Evolutionary conservation across 2,888 invertebrate species (phyloP), one percentile per base, ranked within the genome.

Genomic region (Drosophila gaucha): DNA sequence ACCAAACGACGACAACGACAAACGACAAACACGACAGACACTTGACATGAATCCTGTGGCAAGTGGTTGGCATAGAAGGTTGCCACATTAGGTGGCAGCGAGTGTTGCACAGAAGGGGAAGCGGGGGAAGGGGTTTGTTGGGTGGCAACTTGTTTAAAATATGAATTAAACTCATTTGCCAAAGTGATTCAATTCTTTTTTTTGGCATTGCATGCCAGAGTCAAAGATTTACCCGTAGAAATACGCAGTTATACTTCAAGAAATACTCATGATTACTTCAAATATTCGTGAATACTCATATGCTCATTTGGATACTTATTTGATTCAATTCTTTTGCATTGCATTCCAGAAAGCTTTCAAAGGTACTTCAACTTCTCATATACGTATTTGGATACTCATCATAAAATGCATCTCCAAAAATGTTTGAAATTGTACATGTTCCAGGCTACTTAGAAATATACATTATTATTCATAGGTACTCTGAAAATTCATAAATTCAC

Each of bases 31-130:
- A 36, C 49, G 56, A 70, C 67, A 72, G 63, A 58, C 46, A 74
- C 74, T 74, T 74, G 74, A 74, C 74, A 74, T 74, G 74, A 55
- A 66, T 74, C 62, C 56, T 52, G 62, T 50, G 70, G 60, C 74
- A 56, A 58, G 74, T 74, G 57, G 52, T 24, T 36, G 10, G 33
- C 50, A 54, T 38, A 16, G 41, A 63, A 38, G 46, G 38, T 46
- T 46, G 20, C 49, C 16, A 28, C 41, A 16, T 9, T 49, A 46
- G 46, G 22, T 31, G 46, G 46, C n/a, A 14, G n/a, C 31, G 18
- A 30, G 12, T 6, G 44, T 3, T 26, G 44, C 8, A 3, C 1
- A 1, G 6, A 3, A 28, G 18, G 6, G 18, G 3, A 28, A 12
- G 31, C 6, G 30, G 2, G 30, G 2, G 8, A 5, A 30, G 30